phyloP scores from a whole-genome alignment of 1,140 invertebrate species.

The Sipha flava region DNA sequence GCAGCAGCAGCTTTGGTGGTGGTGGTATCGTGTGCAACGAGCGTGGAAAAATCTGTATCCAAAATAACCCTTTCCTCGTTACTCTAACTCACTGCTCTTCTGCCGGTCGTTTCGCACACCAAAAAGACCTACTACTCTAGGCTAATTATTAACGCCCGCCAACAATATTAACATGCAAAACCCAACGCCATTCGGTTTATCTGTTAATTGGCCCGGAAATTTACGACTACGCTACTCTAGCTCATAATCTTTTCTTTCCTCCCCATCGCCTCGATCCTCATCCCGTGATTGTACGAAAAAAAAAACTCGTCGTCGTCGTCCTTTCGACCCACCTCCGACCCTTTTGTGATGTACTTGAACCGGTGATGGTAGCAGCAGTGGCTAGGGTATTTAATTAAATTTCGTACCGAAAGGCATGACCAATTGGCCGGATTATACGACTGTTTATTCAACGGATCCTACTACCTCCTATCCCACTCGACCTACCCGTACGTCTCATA shows the following conservation, averaged over 20 bases:
- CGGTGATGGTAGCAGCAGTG: background rate
- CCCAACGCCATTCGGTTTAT: conserved; percentile 20
- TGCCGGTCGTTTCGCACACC: background rate
- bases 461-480: background rate
- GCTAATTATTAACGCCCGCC: conserved; percentile 28
- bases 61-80: background rate
- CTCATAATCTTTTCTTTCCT: conserved; percentile 19
- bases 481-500: too few species aligned
- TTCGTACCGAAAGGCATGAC: background rate
- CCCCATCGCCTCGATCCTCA: background rate
- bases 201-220: conserved; percentile 30
- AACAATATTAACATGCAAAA: conserved; percentile 28
- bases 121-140: background rate
- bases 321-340: background rate
- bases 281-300: background rate
- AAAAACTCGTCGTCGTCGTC: background rate
- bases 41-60: background rate
- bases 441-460: background rate
- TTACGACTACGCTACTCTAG: background rate
- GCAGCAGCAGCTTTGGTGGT: background rate
- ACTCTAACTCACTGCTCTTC: background rate
- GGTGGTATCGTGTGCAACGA: background rate
- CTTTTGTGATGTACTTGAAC: background rate
- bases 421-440: conserved; percentile 11
- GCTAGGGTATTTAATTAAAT: conserved; percentile 12